Evolutionary conservation across 2,113 vertebrate species (phyloP).

Genomic region (Aegypius monachus): DNA sequence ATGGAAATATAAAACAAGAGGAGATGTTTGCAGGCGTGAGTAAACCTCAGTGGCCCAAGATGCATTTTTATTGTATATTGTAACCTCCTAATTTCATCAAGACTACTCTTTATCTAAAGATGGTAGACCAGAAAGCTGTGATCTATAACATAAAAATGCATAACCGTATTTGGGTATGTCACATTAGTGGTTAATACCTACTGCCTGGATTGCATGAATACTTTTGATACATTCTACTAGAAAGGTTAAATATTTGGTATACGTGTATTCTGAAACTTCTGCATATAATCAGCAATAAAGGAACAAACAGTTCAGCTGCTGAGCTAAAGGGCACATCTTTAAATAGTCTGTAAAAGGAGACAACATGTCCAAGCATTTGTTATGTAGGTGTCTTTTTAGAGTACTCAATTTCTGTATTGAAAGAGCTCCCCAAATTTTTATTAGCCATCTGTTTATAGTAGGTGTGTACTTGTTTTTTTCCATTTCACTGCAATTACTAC

Average conservation of each 20-base stretch:
- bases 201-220: background rate
- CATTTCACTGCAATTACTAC: constrained; percentile 10
- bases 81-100: background rate
- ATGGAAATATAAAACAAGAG: background rate
- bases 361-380: constrained; percentile 28
- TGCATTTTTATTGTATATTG: background rate
- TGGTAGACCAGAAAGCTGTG: background rate
- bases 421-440: constrained; percentile 43
- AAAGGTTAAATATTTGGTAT: background rate
- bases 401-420: background rate
- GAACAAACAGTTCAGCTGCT: background rate
- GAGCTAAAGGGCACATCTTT: background rate
- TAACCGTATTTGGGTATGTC: background rate
- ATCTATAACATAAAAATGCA: background rate
- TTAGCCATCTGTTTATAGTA: constrained; percentile 54
- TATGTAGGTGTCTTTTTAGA: constrained; percentile 38
- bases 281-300: background rate
- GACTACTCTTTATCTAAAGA: background rate
- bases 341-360: background rate
- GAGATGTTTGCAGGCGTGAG: background rate
- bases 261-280: background rate
- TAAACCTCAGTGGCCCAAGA: background rate
- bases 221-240: background rate
- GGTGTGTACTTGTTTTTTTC: background rate
- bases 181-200: background rate